Conservation (phyloP, 2,113 vertebrate species). For the Glareola pratincola region DNA sequence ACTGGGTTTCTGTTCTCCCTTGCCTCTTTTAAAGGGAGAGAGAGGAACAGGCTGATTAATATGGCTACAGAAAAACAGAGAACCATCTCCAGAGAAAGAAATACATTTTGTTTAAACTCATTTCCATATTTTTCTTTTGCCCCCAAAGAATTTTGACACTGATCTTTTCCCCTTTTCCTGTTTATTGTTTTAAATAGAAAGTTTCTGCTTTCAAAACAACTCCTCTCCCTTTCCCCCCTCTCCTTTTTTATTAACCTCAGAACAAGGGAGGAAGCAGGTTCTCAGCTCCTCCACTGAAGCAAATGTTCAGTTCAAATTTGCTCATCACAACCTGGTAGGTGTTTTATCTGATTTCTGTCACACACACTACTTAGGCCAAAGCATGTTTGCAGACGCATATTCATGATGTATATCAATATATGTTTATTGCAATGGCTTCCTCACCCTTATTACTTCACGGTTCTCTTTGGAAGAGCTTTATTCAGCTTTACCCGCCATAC, state of each 20-base stretch:
- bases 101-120: neutral
- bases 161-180: neutral
- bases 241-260: neutral
- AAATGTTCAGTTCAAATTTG: neutral
- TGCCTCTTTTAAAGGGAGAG: neutral
- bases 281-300: neutral
- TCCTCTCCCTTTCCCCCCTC: neutral
- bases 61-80: conserved; percentile 10
- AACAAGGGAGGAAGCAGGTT: neutral
- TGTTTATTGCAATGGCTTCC: neutral
- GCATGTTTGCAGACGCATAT: neutral
- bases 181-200: neutral
- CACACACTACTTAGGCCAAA: neutral
- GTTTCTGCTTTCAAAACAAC: neutral
- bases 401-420: neutral
- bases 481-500: neutral
- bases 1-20: neutral
- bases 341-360: neutral
- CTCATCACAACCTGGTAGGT: neutral
- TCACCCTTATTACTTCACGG: neutral
- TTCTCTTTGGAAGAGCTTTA: neutral
- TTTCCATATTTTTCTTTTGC: neutral
- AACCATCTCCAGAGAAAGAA: neutral
- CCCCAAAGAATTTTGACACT: neutral
- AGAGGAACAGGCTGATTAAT: neutral